Evolutionary conservation across 1,140 invertebrate genomes (phyloP).

Genomic region (Drosophila sturtevanti): DNA sequence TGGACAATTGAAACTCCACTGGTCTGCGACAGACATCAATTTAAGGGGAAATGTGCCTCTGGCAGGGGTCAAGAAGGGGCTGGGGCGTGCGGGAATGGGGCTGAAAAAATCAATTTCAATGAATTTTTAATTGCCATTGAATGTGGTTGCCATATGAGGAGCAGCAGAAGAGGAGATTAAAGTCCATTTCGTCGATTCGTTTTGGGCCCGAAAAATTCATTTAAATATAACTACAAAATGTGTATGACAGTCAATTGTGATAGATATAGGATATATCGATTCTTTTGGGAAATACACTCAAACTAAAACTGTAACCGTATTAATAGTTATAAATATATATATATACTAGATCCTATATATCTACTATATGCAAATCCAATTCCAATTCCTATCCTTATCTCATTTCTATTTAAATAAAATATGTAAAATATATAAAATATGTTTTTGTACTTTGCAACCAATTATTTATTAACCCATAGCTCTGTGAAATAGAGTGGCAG

Average conservation of each 20-base stretch:
- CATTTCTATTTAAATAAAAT: too few relatives aligned
- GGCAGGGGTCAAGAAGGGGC: not conserved
- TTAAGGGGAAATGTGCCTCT: not conserved
- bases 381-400: too few relatives aligned
- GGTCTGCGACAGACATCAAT: conserved; percentile 23
- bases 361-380: too few relatives aligned
- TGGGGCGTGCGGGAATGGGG: conserved; percentile 6
- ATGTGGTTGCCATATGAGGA: not conserved
- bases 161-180: not conserved
- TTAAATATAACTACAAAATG: not conserved
- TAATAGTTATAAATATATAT: too few relatives aligned
- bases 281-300: too few relatives aligned
- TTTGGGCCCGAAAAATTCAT: not conserved
- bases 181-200: not conserved
- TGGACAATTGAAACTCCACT: conserved; percentile 27
- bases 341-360: too few relatives aligned
- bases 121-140: conserved; percentile 49
- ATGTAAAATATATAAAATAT: too few relatives aligned
- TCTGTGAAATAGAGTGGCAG: too few relatives aligned
- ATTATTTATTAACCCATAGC: too few relatives aligned
- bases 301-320: too few relatives aligned
- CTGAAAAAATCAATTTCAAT: conserved; percentile 55
- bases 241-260: not conserved
- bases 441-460: too few relatives aligned
- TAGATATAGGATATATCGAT: not conserved